Base-by-base conservation (phyloP, 2,888 invertebrate species). In the Dryadula phaetusa region DNA sequence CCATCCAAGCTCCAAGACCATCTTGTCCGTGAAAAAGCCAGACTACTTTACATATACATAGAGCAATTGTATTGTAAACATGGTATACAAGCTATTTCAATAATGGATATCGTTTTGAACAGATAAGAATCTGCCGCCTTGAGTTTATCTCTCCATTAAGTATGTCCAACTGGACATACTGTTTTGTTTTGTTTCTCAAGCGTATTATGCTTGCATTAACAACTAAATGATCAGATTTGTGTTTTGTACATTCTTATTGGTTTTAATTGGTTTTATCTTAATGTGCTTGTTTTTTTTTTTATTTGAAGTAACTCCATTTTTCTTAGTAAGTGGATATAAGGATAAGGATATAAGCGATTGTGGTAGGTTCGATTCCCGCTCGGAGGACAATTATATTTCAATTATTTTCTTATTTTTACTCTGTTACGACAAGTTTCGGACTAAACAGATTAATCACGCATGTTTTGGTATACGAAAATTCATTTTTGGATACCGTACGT, bases 11-110 rank as follows among this genome's bases (percentile, higher is more conserved):
- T 32, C n/a, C n/a, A n/a, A n/a, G n/a, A n/a, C n/a, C n/a, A n/a
- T 53, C 32, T 20, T 1, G 22, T n/a, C 37, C 22, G 4, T 14
- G 37, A 22, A 37, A 56, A 22, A 14, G 54, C 54, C 37, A 16
- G 37, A 22, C 34, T 37, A 22, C 22, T n/a, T 8, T 37, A 34
- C 37, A 34, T 6, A 56, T 37, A 34, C 37, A 34, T 6, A 56
- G 54, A 16, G 65, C 65, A 69, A 65, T 62, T 56, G 56, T 46
- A 47, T 61, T 64, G 68, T 65, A 54, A 65, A 69, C 68, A 69
- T 56, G 68, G n/a, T 62, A 65, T 69, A 42, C 44, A 34, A 34
- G 65, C 47, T 56, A 65, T 69, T 54, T 69, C 68, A 65, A 44
- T 62, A 47, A 64, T 54, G 54, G 49, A 22, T 52, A 52, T 64